Percentiles rank a stretch among this genome's conserved stretches.
phyloP scores from a whole-genome alignment of 2,113 vertebrate genomes.

The Sitta europaea region DNA sequence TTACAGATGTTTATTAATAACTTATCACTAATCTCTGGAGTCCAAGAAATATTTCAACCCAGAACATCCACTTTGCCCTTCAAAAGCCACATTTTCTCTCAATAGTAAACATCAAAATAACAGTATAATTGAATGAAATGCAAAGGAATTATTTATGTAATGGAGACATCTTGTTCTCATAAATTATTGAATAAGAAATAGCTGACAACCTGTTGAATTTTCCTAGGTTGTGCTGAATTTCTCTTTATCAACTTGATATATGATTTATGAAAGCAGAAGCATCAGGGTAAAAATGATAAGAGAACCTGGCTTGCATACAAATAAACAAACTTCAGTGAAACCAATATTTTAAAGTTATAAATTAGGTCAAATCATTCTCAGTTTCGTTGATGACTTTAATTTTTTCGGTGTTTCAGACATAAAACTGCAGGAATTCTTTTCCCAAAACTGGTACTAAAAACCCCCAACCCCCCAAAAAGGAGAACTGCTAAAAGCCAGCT shows the following conservation, averaged over 20 bases:
- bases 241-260: slow-evolving; percentile 64
- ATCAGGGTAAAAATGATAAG: slow-evolving; percentile 45
- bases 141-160: slow-evolving; percentile 71
- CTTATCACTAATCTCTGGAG: neutral
- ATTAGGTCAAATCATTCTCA: neutral
- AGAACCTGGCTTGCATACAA: slow-evolving; percentile 37
- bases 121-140: slow-evolving; percentile 61
- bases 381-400: neutral
- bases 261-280: slow-evolving; percentile 67
- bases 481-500: neutral
- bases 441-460: neutral
- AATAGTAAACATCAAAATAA: slow-evolving; percentile 56
- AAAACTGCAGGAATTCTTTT: neutral
- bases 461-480: accelerated
- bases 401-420: neutral
- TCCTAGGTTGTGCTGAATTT: slow-evolving; percentile 55
- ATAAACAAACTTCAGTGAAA: slow-evolving; percentile 2
- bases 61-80: slow-evolving; percentile 4
- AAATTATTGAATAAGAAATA: slow-evolving; percentile 67
- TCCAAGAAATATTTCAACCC: neutral
- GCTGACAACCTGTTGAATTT: slow-evolving; percentile 55
- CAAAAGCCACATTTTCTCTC: slow-evolving; percentile 14
- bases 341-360: slow-evolving; percentile 3
- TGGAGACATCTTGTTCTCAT: slow-evolving; percentile 67
- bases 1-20: neutral